Conservation (phyloP, 2,797 vertebrate species). For the Lerista edwardsae region DNA sequence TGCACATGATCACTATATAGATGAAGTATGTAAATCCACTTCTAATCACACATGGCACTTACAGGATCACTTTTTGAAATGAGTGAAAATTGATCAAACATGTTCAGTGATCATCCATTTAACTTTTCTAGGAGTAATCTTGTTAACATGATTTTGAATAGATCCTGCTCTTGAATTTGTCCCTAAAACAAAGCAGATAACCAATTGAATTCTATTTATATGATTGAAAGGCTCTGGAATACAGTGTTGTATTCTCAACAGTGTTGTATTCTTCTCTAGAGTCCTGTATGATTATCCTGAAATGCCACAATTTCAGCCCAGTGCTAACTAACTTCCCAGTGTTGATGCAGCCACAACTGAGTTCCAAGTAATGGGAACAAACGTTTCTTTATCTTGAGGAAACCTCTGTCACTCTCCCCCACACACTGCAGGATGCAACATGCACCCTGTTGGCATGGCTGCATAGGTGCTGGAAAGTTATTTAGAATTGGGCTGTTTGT, state of each 20-base stretch:
- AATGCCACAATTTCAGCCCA: not conserved
- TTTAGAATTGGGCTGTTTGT: not conserved
- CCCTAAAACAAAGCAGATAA: not conserved
- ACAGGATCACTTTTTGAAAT: not conserved
- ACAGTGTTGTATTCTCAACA: conserved; percentile 15
- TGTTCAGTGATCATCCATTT: not conserved
- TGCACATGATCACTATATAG: not conserved
- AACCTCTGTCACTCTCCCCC: too few relatives aligned
- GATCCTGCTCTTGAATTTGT: not conserved
- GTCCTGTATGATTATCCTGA: not conserved
- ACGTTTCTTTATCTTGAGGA: too few relatives aligned
- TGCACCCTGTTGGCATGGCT: too few relatives aligned
- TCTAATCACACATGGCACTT: not conserved
- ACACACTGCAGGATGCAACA: too few relatives aligned
- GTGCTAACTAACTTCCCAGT: too few relatives aligned
- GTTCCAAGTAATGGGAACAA: too few relatives aligned
- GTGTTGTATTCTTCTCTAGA: too few relatives aligned
- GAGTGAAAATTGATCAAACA: not conserved
- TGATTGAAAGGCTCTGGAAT: not conserved
- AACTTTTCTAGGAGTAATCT: not conserved
- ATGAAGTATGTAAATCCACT: too few relatives aligned
- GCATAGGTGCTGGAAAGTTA: too few relatives aligned
- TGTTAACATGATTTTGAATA: not conserved
- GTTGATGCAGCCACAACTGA: too few relatives aligned
- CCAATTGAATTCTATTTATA: not conserved